Percentiles rank a stretch among this genome's conserved stretches.
Evolutionary conservation across 2,113 vertebrate genomes (phyloP).

Genomic region (Crypturellus undulatus): DNA sequence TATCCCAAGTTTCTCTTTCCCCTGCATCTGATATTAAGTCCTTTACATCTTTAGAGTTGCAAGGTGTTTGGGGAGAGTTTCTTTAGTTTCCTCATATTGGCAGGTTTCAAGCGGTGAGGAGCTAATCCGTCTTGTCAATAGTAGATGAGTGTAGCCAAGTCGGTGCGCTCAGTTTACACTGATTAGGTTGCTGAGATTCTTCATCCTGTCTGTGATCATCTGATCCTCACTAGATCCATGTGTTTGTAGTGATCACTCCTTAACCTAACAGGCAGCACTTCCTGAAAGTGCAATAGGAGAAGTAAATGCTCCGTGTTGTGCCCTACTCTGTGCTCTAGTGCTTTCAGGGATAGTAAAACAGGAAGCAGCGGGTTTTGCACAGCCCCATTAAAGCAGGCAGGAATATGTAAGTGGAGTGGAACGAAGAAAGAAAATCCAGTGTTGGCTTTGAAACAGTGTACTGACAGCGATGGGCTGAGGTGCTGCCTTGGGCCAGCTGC

Average conservation of each 20-base stretch:
- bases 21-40: background rate
- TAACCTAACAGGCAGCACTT: background rate
- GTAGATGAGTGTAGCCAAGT: background rate
- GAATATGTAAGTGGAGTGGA: background rate
- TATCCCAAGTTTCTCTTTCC: background rate
- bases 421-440: background rate
- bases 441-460: background rate
- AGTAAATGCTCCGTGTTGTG: background rate
- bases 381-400: background rate
- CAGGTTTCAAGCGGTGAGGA: background rate
- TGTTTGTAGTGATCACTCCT: background rate
- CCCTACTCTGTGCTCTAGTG: background rate
- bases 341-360: background rate
- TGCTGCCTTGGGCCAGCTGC: background rate
- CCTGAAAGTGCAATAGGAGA: background rate
- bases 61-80: background rate
- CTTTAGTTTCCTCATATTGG: background rate
- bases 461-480: background rate
- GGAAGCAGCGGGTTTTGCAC: background rate
- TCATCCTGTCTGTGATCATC: background rate
- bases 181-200: background rate
- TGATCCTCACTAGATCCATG: background rate
- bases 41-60: background rate
- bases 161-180: background rate
- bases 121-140: background rate